These are phyloP conservation scores for Penaeus japonicus DNA, from an alignment of 1,140 invertebrate genomes.

Conservation along the genomic window DNA sequence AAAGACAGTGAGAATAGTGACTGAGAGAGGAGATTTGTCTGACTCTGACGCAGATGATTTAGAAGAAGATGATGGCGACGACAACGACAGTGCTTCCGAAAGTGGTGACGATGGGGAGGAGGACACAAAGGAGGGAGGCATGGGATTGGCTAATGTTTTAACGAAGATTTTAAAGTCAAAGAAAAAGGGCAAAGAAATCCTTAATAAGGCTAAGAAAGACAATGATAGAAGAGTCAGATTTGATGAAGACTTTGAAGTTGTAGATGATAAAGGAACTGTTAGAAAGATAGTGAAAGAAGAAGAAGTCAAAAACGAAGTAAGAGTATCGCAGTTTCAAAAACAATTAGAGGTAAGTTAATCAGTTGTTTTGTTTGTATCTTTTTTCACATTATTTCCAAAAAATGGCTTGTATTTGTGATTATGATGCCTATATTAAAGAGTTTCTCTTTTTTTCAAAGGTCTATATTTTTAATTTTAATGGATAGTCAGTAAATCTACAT, in stretches of 20 bases:
- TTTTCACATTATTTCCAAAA: no score
- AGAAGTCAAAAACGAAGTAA: neutral
- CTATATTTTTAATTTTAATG: no score
- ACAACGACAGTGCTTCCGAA: constrained; percentile 7
- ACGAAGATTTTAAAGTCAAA: constrained; percentile 9
- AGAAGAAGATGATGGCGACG: no score
- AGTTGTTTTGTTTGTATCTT: no score
- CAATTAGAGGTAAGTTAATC: neutral
- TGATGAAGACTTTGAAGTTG: constrained; percentile 25
- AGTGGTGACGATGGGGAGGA: neutral
- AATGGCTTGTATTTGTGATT: neutral
- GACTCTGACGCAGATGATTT: no score
- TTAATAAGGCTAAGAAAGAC: constrained; percentile 25
- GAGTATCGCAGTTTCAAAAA: neutral
- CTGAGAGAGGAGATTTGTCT: no score
- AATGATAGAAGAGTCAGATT: neutral
- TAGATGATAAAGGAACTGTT: constrained; percentile 9
- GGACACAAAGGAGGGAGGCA: neutral
- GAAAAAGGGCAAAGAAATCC: constrained; percentile 4
- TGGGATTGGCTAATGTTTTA: constrained; percentile 9
- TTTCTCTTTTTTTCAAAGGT: no score
- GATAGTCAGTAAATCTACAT: no score
- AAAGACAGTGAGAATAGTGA: no score
- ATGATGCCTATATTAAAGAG: no score
- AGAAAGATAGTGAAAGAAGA: constrained; percentile 3